phyloP scores from a whole-genome alignment of 2,888 invertebrate genomes.

The Bombylius major region DNA sequence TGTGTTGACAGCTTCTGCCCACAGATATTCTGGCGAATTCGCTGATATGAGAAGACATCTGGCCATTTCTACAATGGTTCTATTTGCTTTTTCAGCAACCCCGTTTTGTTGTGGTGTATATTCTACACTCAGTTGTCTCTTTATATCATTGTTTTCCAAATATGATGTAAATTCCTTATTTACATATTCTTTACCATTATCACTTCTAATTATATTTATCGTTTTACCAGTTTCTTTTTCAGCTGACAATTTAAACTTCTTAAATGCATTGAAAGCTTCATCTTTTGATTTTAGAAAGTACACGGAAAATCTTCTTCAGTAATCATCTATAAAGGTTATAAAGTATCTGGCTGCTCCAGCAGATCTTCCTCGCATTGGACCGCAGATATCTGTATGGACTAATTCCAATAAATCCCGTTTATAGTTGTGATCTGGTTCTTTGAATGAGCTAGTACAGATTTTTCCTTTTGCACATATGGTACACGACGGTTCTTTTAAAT shows the following conservation, averaged over 20 bases:
- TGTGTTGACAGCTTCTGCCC: slow-evolving; percentile 16
- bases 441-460: slow-evolving; percentile 8
- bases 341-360: slow-evolving; percentile 14
- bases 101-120: slow-evolving; percentile 15
- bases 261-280: slow-evolving; percentile 10
- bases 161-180: slow-evolving; percentile 9
- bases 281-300: slow-evolving; percentile 14
- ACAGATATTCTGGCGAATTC: slow-evolving; percentile 16
- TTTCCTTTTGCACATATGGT: too few species aligned
- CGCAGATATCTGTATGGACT: slow-evolving; percentile 8
- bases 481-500: not conserved
- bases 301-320: slow-evolving; percentile 8
- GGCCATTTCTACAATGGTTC: slow-evolving; percentile 19
- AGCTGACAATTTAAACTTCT: slow-evolving; percentile 10
- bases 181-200: slow-evolving; percentile 12
- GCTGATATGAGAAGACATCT: slow-evolving; percentile 20
- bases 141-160: slow-evolving; percentile 11
- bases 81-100: slow-evolving; percentile 12
- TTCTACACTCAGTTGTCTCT: slow-evolving; percentile 8
- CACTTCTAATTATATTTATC: slow-evolving; percentile 10
- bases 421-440: not conserved
- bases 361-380: slow-evolving; percentile 13
- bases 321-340: slow-evolving; percentile 13
- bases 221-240: too few species aligned
- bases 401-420: not conserved